A percentile compares a stretch with the other conserved stretches of the same genome.
Conservation (phyloP, 1,140 invertebrate genomes). For the Apocrypta bakeri region DNA sequence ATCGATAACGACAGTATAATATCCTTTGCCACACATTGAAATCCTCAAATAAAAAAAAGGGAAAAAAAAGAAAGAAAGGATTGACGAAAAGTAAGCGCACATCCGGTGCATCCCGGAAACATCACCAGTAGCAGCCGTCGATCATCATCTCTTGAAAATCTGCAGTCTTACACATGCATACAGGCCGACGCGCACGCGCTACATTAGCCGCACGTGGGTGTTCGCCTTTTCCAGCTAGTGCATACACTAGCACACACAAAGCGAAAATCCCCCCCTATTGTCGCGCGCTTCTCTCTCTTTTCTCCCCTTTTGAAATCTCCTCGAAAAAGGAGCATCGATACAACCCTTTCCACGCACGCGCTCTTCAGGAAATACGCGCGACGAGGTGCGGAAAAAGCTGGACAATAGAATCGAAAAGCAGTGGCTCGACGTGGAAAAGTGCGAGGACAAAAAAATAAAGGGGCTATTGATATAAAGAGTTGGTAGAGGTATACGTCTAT, state of each 20-base stretch:
- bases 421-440: not conserved
- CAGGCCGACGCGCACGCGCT: not conserved
- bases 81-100: not conserved
- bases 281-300: not conserved
- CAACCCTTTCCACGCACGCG: constrained; percentile 23
- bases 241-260: not conserved
- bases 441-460: not conserved
- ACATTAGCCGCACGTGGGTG: constrained; percentile 39
- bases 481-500: not conserved
- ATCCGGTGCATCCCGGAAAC: constrained; percentile 24
- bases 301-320: not conserved
- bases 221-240: constrained; percentile 42
- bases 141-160: not conserved
- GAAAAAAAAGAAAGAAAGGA: not conserved
- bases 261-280: constrained; percentile 4
- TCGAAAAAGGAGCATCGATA: not conserved
- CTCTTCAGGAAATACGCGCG: not conserved
- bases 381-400: constrained; percentile 2
- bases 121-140: too few species aligned
- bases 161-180: constrained; percentile 15
- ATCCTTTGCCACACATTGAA: not conserved
- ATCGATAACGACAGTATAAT: not conserved
- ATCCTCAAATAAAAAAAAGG: not conserved
- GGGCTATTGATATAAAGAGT: not conserved
- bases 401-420: constrained; percentile 23